Percentiles rank a stretch among this genome's conserved stretches.
These are phyloP conservation scores for Xiphophorus maculatus DNA, from an alignment of 2,113 vertebrate species.

Conservation along the genomic window DNA sequence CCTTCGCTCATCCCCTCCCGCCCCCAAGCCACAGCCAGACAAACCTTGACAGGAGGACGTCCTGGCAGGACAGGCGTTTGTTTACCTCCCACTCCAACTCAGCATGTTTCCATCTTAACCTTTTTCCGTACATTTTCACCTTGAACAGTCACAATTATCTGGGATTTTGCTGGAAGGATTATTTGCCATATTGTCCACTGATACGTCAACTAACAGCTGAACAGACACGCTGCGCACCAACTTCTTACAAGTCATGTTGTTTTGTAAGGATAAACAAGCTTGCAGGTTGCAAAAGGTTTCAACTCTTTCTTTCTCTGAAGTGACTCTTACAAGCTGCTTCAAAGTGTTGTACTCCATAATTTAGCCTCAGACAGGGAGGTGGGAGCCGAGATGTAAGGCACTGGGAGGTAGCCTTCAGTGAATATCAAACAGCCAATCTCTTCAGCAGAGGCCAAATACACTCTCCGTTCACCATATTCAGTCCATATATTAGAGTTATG, in stretches of 20 bases:
- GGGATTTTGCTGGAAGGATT: conserved; percentile 19
- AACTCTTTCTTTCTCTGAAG: conserved; percentile 62
- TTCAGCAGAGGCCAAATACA: conserved; percentile 52
- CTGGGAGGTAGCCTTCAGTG: conserved; percentile 33
- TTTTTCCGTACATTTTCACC: conserved; percentile 67
- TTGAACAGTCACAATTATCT: conserved; percentile 55
- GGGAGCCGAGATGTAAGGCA: conserved; percentile 19
- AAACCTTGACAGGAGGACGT: conserved; percentile 80
- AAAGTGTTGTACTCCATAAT: conserved; percentile 67
- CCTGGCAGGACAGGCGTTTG: conserved; percentile 77
- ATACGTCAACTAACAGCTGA: conserved; percentile 24
- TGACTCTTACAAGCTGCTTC: conserved; percentile 75
- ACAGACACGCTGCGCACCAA: conserved; percentile 48
- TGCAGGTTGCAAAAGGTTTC: conserved; percentile 72
- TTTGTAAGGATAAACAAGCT: conserved; percentile 75
- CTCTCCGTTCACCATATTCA: conserved; percentile 53
- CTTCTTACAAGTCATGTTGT: conserved; percentile 65
- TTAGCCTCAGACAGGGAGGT: conserved; percentile 34
- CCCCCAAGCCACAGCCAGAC: conserved; percentile 54
- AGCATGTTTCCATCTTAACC: conserved; percentile 25
- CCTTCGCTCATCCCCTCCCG: conserved; percentile 51
- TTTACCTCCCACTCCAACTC: conserved; percentile 57
- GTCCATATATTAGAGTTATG: conserved; percentile 73
- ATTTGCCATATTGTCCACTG: conserved; percentile 12
- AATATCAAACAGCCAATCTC: conserved; percentile 76